Evolutionary conservation across 2,113 vertebrate genomes (phyloP).

Genomic region (Oncorhynchus mykiss): DNA sequence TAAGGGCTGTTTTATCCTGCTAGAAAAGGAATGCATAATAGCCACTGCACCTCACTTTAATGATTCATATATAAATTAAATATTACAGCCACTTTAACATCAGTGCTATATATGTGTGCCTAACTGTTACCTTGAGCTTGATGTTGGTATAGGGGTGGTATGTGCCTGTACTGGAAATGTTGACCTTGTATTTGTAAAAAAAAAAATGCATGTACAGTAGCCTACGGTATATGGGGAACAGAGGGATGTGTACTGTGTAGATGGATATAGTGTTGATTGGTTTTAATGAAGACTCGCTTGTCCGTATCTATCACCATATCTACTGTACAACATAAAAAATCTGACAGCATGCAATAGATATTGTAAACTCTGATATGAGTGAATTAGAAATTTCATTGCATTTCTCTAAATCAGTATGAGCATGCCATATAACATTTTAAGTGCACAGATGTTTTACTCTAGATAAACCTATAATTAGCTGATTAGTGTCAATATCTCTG

Average conservation of each 20-base stretch:
- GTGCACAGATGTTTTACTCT: not conserved
- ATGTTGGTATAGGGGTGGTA: slow-evolving; percentile 29
- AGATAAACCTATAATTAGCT: not conserved
- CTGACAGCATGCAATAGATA: not conserved
- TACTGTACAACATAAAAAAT: not conserved
- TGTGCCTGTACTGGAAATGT: not conserved
- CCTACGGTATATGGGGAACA: no score
- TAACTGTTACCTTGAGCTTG: slow-evolving; percentile 63
- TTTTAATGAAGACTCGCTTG: not conserved
- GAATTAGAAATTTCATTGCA: not conserved
- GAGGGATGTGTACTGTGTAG: not conserved
- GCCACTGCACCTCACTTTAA: slow-evolving; percentile 78
- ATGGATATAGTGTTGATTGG: not conserved
- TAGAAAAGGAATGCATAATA: slow-evolving; percentile 84
- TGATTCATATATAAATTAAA: slow-evolving; percentile 82
- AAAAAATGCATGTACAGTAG: no score
- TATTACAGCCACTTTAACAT: slow-evolving; percentile 74
- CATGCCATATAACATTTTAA: not conserved
- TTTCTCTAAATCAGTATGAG: not conserved
- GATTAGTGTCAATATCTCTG: not conserved
- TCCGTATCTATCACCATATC: not conserved
- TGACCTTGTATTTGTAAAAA: not conserved
- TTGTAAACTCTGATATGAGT: not conserved
- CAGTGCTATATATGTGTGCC: slow-evolving; percentile 60
- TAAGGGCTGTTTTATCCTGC: slow-evolving; percentile 83